phyloP scores from a whole-genome alignment of 2,888 invertebrate species.

The Mythimna vitellina region DNA sequence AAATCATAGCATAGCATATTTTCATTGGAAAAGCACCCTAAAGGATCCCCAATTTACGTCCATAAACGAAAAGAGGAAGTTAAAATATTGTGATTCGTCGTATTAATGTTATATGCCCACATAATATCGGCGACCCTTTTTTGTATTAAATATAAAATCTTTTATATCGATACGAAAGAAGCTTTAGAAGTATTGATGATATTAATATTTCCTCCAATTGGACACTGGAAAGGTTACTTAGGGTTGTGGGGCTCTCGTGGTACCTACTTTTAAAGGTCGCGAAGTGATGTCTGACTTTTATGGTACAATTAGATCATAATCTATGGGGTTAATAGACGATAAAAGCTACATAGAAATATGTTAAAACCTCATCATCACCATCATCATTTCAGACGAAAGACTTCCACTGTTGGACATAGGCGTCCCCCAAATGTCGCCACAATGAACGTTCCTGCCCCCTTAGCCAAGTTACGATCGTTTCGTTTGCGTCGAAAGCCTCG shows the following conservation, averaged over 20 bases:
- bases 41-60: constrained; percentile 56
- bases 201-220: constrained; percentile 40
- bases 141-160: constrained; percentile 32
- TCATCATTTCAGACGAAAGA: too few species aligned
- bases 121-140: constrained; percentile 43
- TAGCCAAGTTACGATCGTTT: too few species aligned
- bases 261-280: constrained; percentile 27
- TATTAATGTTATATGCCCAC: constrained; percentile 30
- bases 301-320: constrained; percentile 20
- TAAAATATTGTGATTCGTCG: constrained; percentile 59
- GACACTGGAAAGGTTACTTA: constrained; percentile 35
- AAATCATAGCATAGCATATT: too few species aligned
- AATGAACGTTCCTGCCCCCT: too few species aligned
- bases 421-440: too few species aligned
- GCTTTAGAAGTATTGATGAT: constrained; percentile 39
- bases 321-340: background rate
- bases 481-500: too few species aligned
- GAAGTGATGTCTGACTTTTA: constrained; percentile 21
- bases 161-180: constrained; percentile 26
- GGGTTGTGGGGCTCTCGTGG: constrained; percentile 20
- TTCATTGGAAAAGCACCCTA: constrained; percentile 8
- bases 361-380: background rate
- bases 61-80: constrained; percentile 65
- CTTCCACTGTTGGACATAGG: too few species aligned
- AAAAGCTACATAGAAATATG: background rate